A percentile compares a stretch with the other conserved stretches of the same genome.
phyloP scores from a whole-genome alignment of 2,113 vertebrate species.

The Ploceus nigricollis region DNA sequence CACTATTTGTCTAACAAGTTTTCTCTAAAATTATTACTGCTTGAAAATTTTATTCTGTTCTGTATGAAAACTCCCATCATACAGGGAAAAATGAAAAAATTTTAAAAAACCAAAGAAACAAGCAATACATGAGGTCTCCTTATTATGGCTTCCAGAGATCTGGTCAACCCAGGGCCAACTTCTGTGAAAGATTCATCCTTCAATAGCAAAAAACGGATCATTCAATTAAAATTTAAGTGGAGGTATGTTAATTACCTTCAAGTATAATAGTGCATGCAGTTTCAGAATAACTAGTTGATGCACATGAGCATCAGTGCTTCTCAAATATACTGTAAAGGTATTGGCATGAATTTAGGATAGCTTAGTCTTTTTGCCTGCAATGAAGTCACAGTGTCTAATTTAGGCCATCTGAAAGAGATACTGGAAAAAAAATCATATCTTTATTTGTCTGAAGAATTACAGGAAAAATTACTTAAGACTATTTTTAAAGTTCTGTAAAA shows the following conservation, averaged over 20 bases:
- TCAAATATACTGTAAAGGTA: not conserved
- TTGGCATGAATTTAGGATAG: not conserved
- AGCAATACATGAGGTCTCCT: not conserved
- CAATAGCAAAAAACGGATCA: not conserved
- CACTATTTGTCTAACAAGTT: not conserved
- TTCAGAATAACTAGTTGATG: not conserved
- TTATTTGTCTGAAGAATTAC: not conserved
- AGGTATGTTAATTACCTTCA: not conserved
- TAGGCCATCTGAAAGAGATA: not conserved
- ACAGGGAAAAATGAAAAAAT: too few relatives aligned
- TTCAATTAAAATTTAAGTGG: not conserved
- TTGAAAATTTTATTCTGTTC: not conserved
- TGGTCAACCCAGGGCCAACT: not conserved
- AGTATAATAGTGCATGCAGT: not conserved
- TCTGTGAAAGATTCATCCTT: not conserved
- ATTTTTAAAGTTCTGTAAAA: not conserved
- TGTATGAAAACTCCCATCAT: not conserved
- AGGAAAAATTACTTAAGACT: not conserved
- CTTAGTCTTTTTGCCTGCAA: not conserved
- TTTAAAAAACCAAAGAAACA: not conserved
- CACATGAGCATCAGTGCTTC: not conserved
- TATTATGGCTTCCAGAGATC: not conserved
- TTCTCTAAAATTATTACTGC: not conserved
- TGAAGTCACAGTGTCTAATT: not conserved
- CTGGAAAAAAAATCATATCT: rapidly evolving